phyloP scores from a whole-genome alignment of 2,888 invertebrate genomes.

The Punctoribates punctum region DNA sequence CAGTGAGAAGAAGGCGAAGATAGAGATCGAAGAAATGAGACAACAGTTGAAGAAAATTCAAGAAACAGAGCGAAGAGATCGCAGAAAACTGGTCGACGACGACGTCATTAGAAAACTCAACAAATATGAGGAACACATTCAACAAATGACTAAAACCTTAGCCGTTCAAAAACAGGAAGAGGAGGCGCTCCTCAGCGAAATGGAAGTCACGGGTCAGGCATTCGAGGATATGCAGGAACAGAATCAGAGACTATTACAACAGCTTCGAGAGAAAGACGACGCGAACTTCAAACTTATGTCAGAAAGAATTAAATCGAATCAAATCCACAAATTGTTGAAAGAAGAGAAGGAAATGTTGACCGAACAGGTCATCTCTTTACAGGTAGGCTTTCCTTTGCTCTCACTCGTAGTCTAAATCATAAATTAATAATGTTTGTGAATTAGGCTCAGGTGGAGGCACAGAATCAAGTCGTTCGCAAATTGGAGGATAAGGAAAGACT shows the following conservation, averaged over 20 bases:
- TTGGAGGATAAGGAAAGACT: constrained; percentile 93
- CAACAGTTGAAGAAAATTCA: constrained; percentile 57
- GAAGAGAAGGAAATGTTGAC: constrained; percentile 92
- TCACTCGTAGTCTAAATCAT: neutral
- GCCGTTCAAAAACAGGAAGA: constrained; percentile 66
- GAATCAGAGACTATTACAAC: constrained; percentile 89
- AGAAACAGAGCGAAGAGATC: constrained; percentile 70
- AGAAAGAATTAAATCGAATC: constrained; percentile 91
- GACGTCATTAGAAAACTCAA: constrained; percentile 91
- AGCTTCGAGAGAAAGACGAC: constrained; percentile 92
- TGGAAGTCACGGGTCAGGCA: constrained; percentile 98
- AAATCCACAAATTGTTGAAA: constrained; percentile 83
- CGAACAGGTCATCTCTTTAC: constrained; percentile 76
- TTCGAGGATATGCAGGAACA: constrained; percentile 99
- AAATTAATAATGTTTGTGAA: neutral
- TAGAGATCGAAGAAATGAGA: constrained; percentile 80
- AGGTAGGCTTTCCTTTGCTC: constrained; percentile 51
- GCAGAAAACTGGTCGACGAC: constrained; percentile 84
- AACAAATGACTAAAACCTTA: constrained; percentile 79
- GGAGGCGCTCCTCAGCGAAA: constrained; percentile 92
- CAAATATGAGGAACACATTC: constrained; percentile 86
- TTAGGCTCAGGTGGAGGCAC: constrained; percentile 80
- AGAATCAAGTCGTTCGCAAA: constrained; percentile 86
- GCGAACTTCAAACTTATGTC: constrained; percentile 99
- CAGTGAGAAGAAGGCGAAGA: constrained; percentile 81